A percentile compares a stretch with the other conserved stretches of the same genome.
Conservation (phyloP, 2,888 invertebrate genomes). For the Melitaea athalia region DNA sequence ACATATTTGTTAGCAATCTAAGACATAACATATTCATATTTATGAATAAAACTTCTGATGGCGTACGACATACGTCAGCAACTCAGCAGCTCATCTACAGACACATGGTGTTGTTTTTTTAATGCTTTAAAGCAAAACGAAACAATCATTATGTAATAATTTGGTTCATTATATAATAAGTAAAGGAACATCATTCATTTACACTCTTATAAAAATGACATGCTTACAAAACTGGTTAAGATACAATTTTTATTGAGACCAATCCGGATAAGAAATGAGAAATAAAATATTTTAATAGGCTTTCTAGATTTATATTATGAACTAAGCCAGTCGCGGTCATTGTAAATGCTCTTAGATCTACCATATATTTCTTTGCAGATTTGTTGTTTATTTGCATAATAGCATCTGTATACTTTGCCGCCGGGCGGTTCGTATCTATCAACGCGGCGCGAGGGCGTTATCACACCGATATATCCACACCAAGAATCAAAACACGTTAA, state of each 20-base stretch:
- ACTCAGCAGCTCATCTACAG: no score
- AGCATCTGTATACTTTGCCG: constrained; percentile 65
- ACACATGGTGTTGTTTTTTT: background rate
- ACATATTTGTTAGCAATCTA: constrained; percentile 26
- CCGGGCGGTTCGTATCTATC: constrained; percentile 57
- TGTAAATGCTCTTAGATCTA: constrained; percentile 43
- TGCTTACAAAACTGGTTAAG: no score
- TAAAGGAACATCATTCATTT: background rate
- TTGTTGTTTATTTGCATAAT: constrained; percentile 67
- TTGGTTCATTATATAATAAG: background rate
- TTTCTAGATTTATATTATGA: constrained; percentile 21
- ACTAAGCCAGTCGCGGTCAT: constrained; percentile 48
- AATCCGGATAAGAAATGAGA: background rate
- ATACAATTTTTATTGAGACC: no score
- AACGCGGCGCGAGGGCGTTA: constrained; percentile 47
- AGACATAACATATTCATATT: constrained; percentile 18
- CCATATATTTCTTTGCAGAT: constrained; percentile 59
- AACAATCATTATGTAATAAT: background rate
- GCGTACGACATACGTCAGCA: constrained; percentile 5
- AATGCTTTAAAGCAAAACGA: background rate
- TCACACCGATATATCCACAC: constrained; percentile 64
- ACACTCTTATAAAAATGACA: no score
- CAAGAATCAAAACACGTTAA: constrained; percentile 56
- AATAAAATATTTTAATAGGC: no score
- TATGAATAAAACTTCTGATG: constrained; percentile 20